Evolutionary conservation across 2,113 vertebrate species (phyloP).

Genomic region (Heterocephalus glaber): DNA sequence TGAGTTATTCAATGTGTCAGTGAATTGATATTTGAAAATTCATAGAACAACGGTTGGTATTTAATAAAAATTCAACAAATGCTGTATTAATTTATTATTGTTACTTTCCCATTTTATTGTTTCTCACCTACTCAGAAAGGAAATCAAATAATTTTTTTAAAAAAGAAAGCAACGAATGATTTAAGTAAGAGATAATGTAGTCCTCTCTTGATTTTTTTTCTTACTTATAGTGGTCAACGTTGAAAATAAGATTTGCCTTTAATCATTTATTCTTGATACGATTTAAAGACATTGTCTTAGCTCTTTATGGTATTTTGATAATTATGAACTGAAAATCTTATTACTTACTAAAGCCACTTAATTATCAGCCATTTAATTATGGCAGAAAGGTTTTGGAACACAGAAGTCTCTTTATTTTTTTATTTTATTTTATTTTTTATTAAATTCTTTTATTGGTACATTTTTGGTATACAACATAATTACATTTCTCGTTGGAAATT

Average conservation of each 20-base stretch:
- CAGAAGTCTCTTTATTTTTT: not conserved
- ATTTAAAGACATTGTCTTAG: not conserved
- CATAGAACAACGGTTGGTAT: not conserved
- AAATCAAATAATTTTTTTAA: not conserved
- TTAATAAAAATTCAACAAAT: not conserved
- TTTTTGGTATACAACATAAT: no score
- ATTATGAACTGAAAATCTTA: not conserved
- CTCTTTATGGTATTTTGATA: not conserved
- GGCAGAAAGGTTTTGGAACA: not conserved
- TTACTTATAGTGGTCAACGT: not conserved
- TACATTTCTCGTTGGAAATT: no score
- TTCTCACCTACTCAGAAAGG: not conserved
- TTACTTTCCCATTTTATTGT: not conserved
- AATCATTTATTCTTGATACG: constrained; percentile 7
- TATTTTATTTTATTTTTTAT: no score
- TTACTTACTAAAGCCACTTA: not conserved
- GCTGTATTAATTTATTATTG: not conserved
- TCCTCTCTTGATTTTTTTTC: not conserved
- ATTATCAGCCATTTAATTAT: not conserved
- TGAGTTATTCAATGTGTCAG: not conserved
- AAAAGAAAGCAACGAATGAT: not conserved
- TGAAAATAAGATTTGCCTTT: not conserved
- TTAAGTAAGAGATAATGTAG: not conserved
- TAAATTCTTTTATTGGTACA: no score
- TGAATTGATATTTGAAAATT: not conserved